Evolutionary conservation across 2,888 invertebrate species (phyloP).

Genomic region (Plebejus anna): DNA sequence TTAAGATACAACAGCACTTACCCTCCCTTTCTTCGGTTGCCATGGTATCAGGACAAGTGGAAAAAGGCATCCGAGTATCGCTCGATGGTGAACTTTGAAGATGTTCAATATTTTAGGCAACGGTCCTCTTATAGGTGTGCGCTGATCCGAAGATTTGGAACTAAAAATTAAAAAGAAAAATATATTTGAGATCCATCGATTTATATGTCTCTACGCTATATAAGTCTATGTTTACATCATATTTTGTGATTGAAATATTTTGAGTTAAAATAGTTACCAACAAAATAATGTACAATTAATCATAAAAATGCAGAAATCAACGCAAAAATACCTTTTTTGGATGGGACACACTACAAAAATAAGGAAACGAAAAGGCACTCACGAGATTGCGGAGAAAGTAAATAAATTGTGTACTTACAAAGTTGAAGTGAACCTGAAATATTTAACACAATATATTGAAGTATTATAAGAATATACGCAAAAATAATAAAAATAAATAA

Average conservation of each 20-base stretch:
- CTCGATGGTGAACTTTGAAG: slow-evolving; percentile 44
- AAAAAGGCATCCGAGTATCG: slow-evolving; percentile 48
- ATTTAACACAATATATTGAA: slow-evolving; percentile 1
- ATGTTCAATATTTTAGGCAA: slow-evolving; percentile 43
- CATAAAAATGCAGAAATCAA: background rate
- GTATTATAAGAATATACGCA: background rate
- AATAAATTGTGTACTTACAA: slow-evolving; percentile 35
- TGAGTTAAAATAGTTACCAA: too few relatives aligned
- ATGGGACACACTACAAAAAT: too few relatives aligned
- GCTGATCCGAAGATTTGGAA: background rate
- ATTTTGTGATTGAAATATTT: too few relatives aligned
- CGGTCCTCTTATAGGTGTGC: slow-evolving; percentile 42
- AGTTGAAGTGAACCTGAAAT: slow-evolving; percentile 36
- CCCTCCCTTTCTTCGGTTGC: slow-evolving; percentile 43
- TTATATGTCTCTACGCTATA: too few relatives aligned
- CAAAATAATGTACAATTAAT: background rate
- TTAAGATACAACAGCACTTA: slow-evolving; percentile 36
- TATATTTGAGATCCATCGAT: too few relatives aligned
- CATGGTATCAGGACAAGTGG: slow-evolving; percentile 43
- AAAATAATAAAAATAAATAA: background rate
- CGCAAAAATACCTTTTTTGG: too few relatives aligned
- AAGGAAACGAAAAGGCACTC: background rate
- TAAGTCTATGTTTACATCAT: too few relatives aligned
- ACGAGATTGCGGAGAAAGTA: background rate
- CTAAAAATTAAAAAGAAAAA: background rate